A percentile compares a stretch with the other conserved stretches of the same genome.
phyloP scores from a whole-genome alignment of 1,140 invertebrate species.

The Uloborus diversus region DNA sequence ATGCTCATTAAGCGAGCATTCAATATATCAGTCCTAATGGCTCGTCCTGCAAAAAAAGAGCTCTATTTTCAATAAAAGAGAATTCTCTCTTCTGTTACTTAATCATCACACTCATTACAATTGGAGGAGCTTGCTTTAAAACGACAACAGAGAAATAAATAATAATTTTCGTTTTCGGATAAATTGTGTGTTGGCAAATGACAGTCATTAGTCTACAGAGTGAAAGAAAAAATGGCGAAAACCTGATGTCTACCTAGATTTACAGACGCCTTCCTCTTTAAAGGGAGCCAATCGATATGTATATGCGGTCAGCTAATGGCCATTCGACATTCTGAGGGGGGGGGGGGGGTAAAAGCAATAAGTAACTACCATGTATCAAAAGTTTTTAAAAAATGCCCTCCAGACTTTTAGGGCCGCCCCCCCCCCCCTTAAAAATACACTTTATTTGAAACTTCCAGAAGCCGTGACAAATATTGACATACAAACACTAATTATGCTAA shows the following conservation, averaged over 20 bases:
- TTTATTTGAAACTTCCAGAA: slow-evolving; percentile 52
- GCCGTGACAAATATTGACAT: slow-evolving; percentile 56
- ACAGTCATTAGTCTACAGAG: slow-evolving; percentile 47
- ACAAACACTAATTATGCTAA: slow-evolving; percentile 55
- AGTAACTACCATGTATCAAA: slow-evolving; percentile 44
- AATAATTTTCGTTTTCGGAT: slow-evolving; percentile 52
- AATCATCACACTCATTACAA: slow-evolving; percentile 45
- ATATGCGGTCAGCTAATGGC: slow-evolving; percentile 52
- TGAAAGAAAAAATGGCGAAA: slow-evolving; percentile 11
- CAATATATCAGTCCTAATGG: no score
- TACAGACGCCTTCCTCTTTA: slow-evolving; percentile 29
- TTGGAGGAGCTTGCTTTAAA: slow-evolving; percentile 21
- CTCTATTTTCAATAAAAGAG: not conserved
- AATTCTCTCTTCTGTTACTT: not conserved
- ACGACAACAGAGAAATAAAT: slow-evolving; percentile 48
- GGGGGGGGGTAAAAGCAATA: slow-evolving; percentile 28
- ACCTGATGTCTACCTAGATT: slow-evolving; percentile 38
- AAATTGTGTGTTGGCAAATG: slow-evolving; percentile 43
- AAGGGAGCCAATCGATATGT: slow-evolving; percentile 46
- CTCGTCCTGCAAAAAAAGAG: not conserved
- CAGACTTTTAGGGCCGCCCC: not conserved
- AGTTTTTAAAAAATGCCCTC: slow-evolving; percentile 49
- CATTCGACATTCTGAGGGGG: slow-evolving; percentile 38
- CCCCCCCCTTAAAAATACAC: not conserved
- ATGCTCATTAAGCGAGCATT: no score